phyloP scores from a whole-genome alignment of 2,888 invertebrate species.

The Parelbella ahira region DNA sequence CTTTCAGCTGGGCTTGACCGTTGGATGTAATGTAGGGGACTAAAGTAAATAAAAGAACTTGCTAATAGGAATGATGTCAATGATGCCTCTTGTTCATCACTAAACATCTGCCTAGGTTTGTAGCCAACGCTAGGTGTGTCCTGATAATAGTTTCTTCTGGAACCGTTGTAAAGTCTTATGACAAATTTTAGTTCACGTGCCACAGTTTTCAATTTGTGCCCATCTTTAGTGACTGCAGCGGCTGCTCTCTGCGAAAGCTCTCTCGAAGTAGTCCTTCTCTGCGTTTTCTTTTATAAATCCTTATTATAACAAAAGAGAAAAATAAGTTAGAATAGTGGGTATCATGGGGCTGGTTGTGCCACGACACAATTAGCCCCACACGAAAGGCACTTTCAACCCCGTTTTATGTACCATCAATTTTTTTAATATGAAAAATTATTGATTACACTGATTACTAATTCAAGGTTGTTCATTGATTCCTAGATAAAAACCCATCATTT shows the following conservation, averaged over 20 bases:
- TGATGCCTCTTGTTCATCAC: too few relatives aligned
- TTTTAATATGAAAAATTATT: conserved; percentile 5
- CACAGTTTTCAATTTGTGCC: conserved; percentile 5
- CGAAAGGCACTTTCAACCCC: conserved; percentile 9
- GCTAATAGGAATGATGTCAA: too few relatives aligned
- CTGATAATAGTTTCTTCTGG: too few relatives aligned
- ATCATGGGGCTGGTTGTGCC: conserved; percentile 1
- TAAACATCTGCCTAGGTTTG: too few relatives aligned
- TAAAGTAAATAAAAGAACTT: too few relatives aligned
- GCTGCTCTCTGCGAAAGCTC: conserved; percentile 4
- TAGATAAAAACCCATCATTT: too few relatives aligned
- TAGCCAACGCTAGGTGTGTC: too few relatives aligned
- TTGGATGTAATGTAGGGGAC: too few relatives aligned
- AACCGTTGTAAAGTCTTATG: conserved; percentile 2
- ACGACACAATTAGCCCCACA: conserved; percentile 9
- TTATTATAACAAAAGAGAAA: conserved; percentile 1
- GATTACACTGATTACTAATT: conserved; percentile 11
- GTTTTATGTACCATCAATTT: conserved; percentile 13
- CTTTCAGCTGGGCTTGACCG: too few relatives aligned
- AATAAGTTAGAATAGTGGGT: background rate
- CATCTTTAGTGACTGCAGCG: conserved; percentile 1
- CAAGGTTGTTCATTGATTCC: too few relatives aligned
- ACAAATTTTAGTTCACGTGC: conserved; percentile 7
- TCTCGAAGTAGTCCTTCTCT: conserved; percentile 1
- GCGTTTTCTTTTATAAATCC: conserved; percentile 4